Conservation (phyloP, 2,797 vertebrate species). For the Paratrypauchen microcephalus region DNA sequence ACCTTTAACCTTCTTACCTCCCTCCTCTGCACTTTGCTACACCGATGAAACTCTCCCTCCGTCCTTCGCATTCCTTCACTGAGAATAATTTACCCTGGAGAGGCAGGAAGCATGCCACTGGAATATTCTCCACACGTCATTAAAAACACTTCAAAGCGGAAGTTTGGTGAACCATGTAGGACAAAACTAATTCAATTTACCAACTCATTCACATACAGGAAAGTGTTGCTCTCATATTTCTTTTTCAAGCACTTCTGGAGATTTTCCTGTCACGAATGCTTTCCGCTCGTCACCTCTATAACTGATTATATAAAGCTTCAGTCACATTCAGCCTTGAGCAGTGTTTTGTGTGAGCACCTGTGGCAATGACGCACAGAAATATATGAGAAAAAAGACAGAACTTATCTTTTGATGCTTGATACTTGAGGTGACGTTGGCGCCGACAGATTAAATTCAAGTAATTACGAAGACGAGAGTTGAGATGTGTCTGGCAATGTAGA, state of each 20-base stretch:
- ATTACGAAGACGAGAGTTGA: neutral
- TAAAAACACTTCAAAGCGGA: slow-evolving; percentile 38
- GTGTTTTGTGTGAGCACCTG: slow-evolving; percentile 65
- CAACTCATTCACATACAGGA: slow-evolving; percentile 38
- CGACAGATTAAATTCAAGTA: neutral
- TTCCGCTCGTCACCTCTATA: slow-evolving; percentile 38
- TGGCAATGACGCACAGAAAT: slow-evolving; percentile 25
- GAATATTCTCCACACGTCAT: slow-evolving; percentile 32
- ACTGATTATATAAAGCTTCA: slow-evolving; percentile 35
- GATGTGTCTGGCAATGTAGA: neutral
- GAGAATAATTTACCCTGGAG: slow-evolving; percentile 35
- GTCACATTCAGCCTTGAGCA: slow-evolving; percentile 39
- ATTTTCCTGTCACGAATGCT: slow-evolving; percentile 23
- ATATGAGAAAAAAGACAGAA: slow-evolving; percentile 7
- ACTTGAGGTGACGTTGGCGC: neutral
- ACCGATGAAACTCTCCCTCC: slow-evolving; percentile 23
- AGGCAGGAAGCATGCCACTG: slow-evolving; percentile 34
- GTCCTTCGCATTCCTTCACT: slow-evolving; percentile 38
- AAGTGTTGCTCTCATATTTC: slow-evolving; percentile 20
- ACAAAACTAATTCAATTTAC: slow-evolving; percentile 44
- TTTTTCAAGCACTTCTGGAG: slow-evolving; percentile 8
- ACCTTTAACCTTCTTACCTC: neutral
- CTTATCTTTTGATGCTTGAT: slow-evolving; percentile 9
- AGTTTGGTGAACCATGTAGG: slow-evolving; percentile 40
- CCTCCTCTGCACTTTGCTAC: slow-evolving; percentile 4